Conservation (phyloP, 2,113 vertebrate species). For the Callionymus lyra region DNA sequence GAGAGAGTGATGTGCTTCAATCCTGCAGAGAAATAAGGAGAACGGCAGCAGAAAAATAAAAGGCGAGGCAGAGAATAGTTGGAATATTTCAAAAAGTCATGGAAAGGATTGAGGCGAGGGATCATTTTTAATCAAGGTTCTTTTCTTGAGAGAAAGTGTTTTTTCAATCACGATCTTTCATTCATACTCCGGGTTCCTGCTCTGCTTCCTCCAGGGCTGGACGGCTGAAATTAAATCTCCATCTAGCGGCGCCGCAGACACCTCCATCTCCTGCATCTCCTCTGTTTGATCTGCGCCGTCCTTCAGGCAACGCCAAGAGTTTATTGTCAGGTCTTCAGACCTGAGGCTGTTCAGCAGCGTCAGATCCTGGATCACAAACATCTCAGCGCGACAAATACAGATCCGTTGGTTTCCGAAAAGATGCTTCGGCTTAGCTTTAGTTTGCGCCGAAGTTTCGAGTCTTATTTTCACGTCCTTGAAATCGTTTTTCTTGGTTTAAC, state of each 20-base stretch:
- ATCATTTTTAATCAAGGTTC: slow-evolving; percentile 20
- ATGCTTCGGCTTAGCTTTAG: slow-evolving; percentile 1
- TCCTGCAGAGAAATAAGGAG: too few relatives aligned
- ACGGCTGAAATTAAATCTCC: slow-evolving; percentile 35
- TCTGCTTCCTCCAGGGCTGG: slow-evolving; percentile 15
- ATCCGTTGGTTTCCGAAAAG: too few relatives aligned
- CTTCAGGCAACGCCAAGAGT: slow-evolving; percentile 11
- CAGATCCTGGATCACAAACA: slow-evolving; percentile 13
- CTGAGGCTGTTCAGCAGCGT: slow-evolving; percentile 7
- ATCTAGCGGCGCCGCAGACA: slow-evolving; percentile 14
- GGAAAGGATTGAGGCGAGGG: too few relatives aligned
- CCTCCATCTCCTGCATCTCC: background rate
- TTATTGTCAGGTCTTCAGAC: slow-evolving; percentile 12
- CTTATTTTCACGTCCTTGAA: too few relatives aligned
- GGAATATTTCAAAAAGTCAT: too few relatives aligned
- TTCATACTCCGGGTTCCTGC: slow-evolving; percentile 29
- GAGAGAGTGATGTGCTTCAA: slow-evolving; percentile 8
- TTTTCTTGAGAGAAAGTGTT: slow-evolving; percentile 10
- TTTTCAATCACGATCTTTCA: slow-evolving; percentile 48
- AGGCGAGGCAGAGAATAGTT: too few relatives aligned
- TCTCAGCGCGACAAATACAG: background rate
- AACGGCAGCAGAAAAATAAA: too few relatives aligned
- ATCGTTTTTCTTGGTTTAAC: too few relatives aligned
- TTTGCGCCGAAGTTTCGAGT: background rate
- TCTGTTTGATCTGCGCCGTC: slow-evolving; percentile 14